Evolutionary conservation across 2,888 invertebrate genomes (phyloP), one percentile per base, ranked within the genome.

Genomic region (Oxycera nigricornis): DNA sequence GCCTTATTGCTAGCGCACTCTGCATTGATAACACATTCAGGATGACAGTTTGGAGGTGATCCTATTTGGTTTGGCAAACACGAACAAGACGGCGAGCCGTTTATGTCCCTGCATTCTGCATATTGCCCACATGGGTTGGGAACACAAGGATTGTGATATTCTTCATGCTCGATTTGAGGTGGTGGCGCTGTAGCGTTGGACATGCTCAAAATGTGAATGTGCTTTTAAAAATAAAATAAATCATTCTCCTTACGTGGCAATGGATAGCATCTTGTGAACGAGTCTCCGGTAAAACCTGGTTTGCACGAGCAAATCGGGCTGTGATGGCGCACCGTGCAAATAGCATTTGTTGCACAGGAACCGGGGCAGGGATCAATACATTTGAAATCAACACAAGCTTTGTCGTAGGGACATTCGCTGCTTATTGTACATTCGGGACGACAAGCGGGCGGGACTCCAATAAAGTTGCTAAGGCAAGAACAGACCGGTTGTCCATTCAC

Each of bases 281-380:
- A 91, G 88, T 94, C 91, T 46, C 94, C 94, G 74, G 89, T 89
- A 80, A 88, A 89, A 59, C 90, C 90, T 78, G 84, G 79, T 26
- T 86, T 87, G 81, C 94, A 94, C 70, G 89, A 89, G 82, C 94
- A 95, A 79, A 93, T 90, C 1, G 94, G 93, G 82, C 91, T 92
- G 81, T 94, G 94, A 82, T 92, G 91, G 74, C 91, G 89, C 11
- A 92, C 92, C 83, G 89, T 88, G 81, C 94, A 94, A 75, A 89
- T 86, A 0, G 93, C 91, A 77, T 89, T 90, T 57, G 88, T 82
- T 6, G 92, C 94, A 83, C 94, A 94, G 4, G 91, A 90, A 75
- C 91, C 92, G 4, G 91, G 90, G 79, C 94, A 94, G 1, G 93
- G 93, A 81, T 94, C 90, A 75, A 87, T 83, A 83, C 94, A 94